Percentiles rank a stretch among this genome's conserved stretches.
phyloP scores from a whole-genome alignment of 2,888 invertebrate species.

The Gerris lacustris region DNA sequence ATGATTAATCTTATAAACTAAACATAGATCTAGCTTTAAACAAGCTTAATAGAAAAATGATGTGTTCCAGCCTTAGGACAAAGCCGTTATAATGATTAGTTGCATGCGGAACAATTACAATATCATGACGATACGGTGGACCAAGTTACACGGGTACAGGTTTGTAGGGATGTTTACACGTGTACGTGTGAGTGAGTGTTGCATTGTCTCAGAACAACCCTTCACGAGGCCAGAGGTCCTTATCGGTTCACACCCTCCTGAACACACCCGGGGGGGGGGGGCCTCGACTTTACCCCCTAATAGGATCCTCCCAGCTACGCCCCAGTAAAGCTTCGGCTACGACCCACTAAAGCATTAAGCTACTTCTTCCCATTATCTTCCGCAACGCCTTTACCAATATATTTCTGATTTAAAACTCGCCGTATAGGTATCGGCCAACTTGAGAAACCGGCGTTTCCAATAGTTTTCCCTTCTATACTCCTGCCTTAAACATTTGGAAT shows the following conservation, averaged over 20 bases:
- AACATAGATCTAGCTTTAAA: too few relatives aligned
- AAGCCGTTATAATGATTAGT: too few relatives aligned
- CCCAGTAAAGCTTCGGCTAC: background rate
- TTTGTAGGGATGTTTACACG: too few relatives aligned
- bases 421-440: background rate
- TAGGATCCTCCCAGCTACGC: background rate
- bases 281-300: background rate
- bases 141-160: too few relatives aligned
- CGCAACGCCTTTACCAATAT: background rate
- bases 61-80: too few relatives aligned
- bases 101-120: too few relatives aligned
- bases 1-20: too few relatives aligned
- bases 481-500: too few relatives aligned
- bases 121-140: too few relatives aligned
- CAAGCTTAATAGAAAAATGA: too few relatives aligned
- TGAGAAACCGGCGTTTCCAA: background rate
- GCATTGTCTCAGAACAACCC: background rate
- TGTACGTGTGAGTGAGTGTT: background rate
- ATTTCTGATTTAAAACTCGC: slow-evolving; percentile 5
- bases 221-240: background rate
- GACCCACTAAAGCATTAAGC: background rate
- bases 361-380: background rate
- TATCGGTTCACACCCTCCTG: slow-evolving; percentile 14
- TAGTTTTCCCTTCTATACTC: background rate
- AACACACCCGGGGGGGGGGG: background rate